Percentiles rank a stretch among this genome's conserved stretches.
Evolutionary conservation across 2,888 invertebrate species (phyloP).

Genomic region (Palloptera scutellata): DNA sequence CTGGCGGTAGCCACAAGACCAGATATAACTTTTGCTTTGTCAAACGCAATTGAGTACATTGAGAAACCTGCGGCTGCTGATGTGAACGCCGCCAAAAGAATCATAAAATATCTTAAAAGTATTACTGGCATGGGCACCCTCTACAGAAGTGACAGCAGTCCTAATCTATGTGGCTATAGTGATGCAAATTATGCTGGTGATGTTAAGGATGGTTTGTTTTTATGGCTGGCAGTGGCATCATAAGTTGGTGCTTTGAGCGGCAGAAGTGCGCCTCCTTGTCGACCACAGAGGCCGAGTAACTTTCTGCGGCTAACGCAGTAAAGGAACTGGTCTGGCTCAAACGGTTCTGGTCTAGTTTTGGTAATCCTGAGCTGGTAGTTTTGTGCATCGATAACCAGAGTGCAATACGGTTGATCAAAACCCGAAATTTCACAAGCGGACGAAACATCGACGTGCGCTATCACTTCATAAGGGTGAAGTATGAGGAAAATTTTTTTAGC

Average conservation of each 20-base stretch:
- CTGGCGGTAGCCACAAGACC: neutral
- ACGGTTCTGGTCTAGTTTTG: too few species aligned
- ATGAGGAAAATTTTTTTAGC: constrained; percentile 10
- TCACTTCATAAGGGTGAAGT: constrained; percentile 20
- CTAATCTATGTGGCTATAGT: neutral
- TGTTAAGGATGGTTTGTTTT: constrained; percentile 2
- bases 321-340: constrained; percentile 28
- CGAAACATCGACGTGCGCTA: constrained; percentile 28
- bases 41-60: neutral
- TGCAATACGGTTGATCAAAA: constrained; percentile 23
- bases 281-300: constrained; percentile 16
- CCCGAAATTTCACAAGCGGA: constrained; percentile 21
- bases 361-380: too few species aligned
- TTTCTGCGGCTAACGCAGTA: constrained; percentile 14
- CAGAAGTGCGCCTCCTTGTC: constrained; percentile 7
- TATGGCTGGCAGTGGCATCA: neutral
- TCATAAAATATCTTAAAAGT: neutral
- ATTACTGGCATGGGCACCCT: neutral
- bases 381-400: constrained; percentile 11
- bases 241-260: constrained; percentile 3
- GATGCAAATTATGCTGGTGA: constrained; percentile 6
- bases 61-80: neutral
- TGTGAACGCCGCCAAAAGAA: neutral
- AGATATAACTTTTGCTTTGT: neutral
- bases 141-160: neutral